phyloP scores from a whole-genome alignment of 1,140 invertebrate species.

The Zaprionus ornatus region DNA sequence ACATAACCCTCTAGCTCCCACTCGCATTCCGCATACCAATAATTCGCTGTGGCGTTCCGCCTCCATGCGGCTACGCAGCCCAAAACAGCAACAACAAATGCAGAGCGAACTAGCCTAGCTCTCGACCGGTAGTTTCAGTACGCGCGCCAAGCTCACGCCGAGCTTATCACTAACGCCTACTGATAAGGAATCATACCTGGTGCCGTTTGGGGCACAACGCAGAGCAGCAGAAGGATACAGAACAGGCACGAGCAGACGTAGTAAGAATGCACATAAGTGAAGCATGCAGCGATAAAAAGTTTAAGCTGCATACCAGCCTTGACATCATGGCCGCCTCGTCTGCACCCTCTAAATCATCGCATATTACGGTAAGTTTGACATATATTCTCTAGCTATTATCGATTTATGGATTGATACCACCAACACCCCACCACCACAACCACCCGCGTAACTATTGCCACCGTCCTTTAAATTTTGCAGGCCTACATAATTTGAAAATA shows the following conservation, averaged over 20 bases:
- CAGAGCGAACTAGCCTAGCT: not conserved
- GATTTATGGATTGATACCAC: conserved; percentile 48
- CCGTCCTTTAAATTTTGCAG: conserved; percentile 32
- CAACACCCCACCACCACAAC: not conserved
- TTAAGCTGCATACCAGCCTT: conserved; percentile 9
- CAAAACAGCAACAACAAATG: conserved; percentile 37
- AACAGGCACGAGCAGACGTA: not conserved
- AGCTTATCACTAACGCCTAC: conserved; percentile 40
- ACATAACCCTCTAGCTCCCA: conserved; percentile 34
- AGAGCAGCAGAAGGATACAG: conserved; percentile 28
- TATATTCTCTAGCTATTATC: conserved; percentile 50
- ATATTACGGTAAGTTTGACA: conserved; percentile 70
- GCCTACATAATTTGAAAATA: conserved; percentile 63
- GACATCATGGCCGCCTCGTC: conserved; percentile 51
- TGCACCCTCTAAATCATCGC: conserved; percentile 59
- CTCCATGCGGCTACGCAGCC: conserved; percentile 73
- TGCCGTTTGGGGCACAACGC: conserved; percentile 63
- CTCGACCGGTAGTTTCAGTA: conserved; percentile 56
- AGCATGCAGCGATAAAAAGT: conserved; percentile 58
- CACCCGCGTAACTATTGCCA: conserved; percentile 15
- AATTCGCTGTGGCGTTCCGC: conserved; percentile 64
- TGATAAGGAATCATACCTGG: conserved; percentile 67
- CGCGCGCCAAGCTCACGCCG: conserved; percentile 69
- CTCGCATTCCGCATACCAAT: conserved; percentile 66
- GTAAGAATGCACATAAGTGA: conserved; percentile 20